Evolutionary conservation across 2,888 invertebrate species (phyloP), one percentile per base, ranked within the genome.

Genomic region (Eupithecia centaureata): DNA sequence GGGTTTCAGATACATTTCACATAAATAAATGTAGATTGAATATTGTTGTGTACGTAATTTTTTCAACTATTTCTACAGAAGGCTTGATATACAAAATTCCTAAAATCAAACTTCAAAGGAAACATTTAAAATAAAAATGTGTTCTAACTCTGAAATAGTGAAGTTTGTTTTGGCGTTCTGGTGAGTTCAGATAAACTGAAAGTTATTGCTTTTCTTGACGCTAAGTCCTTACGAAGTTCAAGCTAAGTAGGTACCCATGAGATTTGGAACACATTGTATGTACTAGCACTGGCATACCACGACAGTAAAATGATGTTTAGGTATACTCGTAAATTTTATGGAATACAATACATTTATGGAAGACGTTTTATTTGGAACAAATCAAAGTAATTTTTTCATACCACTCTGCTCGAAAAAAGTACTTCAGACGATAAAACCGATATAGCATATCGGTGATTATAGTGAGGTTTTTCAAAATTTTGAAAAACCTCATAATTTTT

Each of bases 241-340:
- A 32, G 47, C 33, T 56, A 61, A 65, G 60, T 54, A 47, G 22
- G 56, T 61, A 47, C 38, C n/a, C 22, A 51, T 27, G n/a, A n/a
- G n/a, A 52, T 15, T 66, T 66, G 61, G 5, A 62, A 66, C 58
- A 51, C 51, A 62, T 61, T 33, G n/a, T 51, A n/a, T 30, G 18
- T 35, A 25, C 61, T 27, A 3, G 15, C 38, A 12, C 7, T 3
- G 38, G 15, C 27, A 15, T 27, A 27, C n/a, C 38, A 22, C 7
- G 54, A 56, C 61, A 33, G 56, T 38, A 60, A 52, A 35, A 38
- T 54, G 2, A 54, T 28, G 59, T 35, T 35, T 35, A n/a, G n/a
- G n/a, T n/a, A n/a, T n/a, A n/a, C n/a, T n/a, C n/a, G n/a, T n/a
- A n/a, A n/a, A n/a, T n/a, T n/a, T n/a, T n/a, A n/a, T n/a, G n/a